A percentile compares a stretch with the other conserved stretches of the same genome.
These are phyloP conservation scores for Triplophysa dalaica DNA, from an alignment of 2,113 vertebrate species.

Conservation along the genomic window DNA sequence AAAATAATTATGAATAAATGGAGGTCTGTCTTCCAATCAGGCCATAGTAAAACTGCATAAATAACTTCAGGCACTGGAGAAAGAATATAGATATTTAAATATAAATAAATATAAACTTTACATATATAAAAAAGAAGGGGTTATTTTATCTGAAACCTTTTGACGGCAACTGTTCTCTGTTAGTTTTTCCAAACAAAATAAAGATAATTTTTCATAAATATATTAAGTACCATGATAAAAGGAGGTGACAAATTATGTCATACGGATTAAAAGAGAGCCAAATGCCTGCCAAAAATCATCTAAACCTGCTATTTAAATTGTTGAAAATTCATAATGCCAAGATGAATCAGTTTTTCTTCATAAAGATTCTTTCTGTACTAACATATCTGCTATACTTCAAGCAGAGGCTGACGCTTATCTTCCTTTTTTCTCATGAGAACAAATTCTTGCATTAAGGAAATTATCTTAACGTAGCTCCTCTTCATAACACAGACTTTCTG, in stretches of 20 bases:
- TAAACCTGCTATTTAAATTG: constrained; percentile 20
- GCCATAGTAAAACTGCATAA: not conserved
- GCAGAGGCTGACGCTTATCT: constrained; percentile 3
- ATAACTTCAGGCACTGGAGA: not conserved
- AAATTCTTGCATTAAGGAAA: constrained; percentile 1
- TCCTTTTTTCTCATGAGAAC: constrained; percentile 1
- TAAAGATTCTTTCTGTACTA: constrained; percentile 10
- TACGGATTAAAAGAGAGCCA: constrained; percentile 2
- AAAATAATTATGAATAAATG: not conserved
- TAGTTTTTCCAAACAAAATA: not conserved
- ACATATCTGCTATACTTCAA: not conserved
- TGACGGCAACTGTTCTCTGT: not conserved
- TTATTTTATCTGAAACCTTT: not conserved
- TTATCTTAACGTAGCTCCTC: not conserved
- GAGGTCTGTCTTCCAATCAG: not conserved
- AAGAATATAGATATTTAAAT: not conserved
- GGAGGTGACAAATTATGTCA: constrained; percentile 9
- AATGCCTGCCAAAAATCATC: constrained; percentile 5
- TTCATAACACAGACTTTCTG: constrained; percentile 26
- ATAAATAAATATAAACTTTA: not conserved
- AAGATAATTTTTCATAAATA: not conserved
- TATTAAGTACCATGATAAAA: not conserved
- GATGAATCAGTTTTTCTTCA: constrained; percentile 9
- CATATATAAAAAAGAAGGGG: not conserved
- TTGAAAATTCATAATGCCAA: constrained; percentile 5